These are phyloP conservation scores for Atta cephalotes DNA, from an alignment of 1,140 invertebrate genomes.

Conservation along the genomic window DNA sequence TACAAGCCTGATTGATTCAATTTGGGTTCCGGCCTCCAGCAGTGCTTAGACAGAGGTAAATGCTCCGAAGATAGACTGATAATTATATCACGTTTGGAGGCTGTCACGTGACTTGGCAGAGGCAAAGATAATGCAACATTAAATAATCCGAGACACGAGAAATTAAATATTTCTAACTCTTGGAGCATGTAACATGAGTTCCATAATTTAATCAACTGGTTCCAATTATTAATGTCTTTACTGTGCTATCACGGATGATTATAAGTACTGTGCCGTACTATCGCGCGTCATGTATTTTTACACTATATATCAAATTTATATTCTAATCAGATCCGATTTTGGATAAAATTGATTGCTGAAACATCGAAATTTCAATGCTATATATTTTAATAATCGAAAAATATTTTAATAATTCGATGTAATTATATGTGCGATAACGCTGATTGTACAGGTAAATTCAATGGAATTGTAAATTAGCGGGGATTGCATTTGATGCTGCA, in stretches of 20 bases:
- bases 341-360: slow-evolving; percentile 3
- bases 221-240: slow-evolving; percentile 11
- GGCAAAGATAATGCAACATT: slow-evolving; percentile 12
- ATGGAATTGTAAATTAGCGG: slow-evolving; percentile 46
- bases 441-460: slow-evolving; percentile 18
- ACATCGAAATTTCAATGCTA: not conserved
- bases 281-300: not conserved
- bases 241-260: not conserved
- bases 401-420: slow-evolving; percentile 40
- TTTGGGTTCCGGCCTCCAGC: slow-evolving; percentile 31
- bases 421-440: not conserved
- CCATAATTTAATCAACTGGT: not conserved
- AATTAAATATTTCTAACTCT: slow-evolving; percentile 51
- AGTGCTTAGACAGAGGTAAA: slow-evolving; percentile 10
- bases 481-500: slow-evolving; percentile 38
- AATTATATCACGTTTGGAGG: slow-evolving; percentile 61
- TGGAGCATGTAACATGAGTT: not conserved
- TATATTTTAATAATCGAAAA: not conserved
- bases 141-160: not conserved
- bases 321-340: not conserved
- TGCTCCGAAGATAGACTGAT: slow-evolving; percentile 54
- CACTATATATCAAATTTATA: not conserved
- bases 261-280: not conserved
- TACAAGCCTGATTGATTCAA: slow-evolving; percentile 63
- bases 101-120: slow-evolving; percentile 26